Evolutionary conservation across 2,113 vertebrate genomes (phyloP).

Genomic region (Nycticryphes semicollaris): DNA sequence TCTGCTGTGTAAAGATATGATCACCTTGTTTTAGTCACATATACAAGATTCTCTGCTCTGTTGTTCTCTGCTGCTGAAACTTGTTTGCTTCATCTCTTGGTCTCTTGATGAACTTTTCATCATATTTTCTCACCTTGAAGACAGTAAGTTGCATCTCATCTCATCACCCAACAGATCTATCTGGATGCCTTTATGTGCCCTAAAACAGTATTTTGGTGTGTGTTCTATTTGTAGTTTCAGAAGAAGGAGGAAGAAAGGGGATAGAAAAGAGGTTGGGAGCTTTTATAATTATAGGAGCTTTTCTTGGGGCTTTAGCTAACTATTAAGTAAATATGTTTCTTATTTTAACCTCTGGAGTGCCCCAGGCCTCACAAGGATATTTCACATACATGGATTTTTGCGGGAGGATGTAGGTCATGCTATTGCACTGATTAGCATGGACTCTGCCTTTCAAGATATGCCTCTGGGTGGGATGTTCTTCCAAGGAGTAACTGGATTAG

Average conservation of each 20-base stretch:
- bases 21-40: not conserved
- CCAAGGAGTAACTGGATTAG: conserved; percentile 54
- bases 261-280: not conserved
- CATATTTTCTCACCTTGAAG: not conserved
- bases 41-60: not conserved
- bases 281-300: conserved; percentile 50
- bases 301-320: conserved; percentile 51
- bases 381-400: conserved; percentile 51
- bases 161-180: not conserved
- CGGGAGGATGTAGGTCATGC: conserved; percentile 40
- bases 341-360: conserved; percentile 66
- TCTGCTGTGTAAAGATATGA: not conserved
- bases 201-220: not conserved
- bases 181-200: not conserved
- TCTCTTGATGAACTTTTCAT: not conserved
- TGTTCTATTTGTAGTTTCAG: not conserved
- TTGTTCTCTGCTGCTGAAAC: not conserved
- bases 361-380: conserved; percentile 3
- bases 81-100: not conserved
- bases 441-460: conserved; percentile 45
- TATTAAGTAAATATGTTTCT: conserved; percentile 63
- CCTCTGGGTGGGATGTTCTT: conserved; percentile 42
- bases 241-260: conserved; percentile 9
- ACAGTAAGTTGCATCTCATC: not conserved
- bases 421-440: conserved; percentile 40